Conservation (phyloP, 2,797 vertebrate genomes). For the Crenuchus spilurus region DNA sequence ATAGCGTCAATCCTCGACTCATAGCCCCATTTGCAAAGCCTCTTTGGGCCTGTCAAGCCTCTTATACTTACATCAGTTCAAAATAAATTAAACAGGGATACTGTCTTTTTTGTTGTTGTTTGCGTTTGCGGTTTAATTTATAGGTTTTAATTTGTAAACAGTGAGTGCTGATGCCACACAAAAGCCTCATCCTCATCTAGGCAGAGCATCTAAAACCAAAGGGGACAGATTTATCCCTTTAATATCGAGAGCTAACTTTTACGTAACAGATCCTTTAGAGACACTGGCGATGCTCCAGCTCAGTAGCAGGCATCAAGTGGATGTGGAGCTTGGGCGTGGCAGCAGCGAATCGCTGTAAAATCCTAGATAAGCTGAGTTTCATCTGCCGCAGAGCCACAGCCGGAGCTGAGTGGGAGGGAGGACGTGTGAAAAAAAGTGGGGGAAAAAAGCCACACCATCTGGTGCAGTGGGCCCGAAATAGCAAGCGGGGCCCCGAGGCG, state of each 20-base stretch:
- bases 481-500: not conserved
- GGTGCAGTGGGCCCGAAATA: constrained; percentile 67
- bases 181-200: constrained; percentile 8
- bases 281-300: constrained; percentile 50
- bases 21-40: constrained; percentile 22
- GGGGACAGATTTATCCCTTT: constrained; percentile 50
- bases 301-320: constrained; percentile 38
- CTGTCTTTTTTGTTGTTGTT: constrained; percentile 8
- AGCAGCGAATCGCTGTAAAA: constrained; percentile 58
- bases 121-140: constrained; percentile 33
- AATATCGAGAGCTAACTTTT: constrained; percentile 54
- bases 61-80: constrained; percentile 38
- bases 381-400: constrained; percentile 40
- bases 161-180: constrained; percentile 9
- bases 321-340: constrained; percentile 42
- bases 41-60: constrained; percentile 27
- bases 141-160: constrained; percentile 38
- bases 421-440: constrained; percentile 25
- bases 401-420: constrained; percentile 29
- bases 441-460: constrained; percentile 54
- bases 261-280: constrained; percentile 52
- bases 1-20: not conserved
- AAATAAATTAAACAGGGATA: not conserved
- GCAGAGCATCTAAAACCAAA: not conserved
- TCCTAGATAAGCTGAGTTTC: constrained; percentile 62